Evolutionary conservation across 2,888 invertebrate species (phyloP).

Genomic region (Empis livida): DNA sequence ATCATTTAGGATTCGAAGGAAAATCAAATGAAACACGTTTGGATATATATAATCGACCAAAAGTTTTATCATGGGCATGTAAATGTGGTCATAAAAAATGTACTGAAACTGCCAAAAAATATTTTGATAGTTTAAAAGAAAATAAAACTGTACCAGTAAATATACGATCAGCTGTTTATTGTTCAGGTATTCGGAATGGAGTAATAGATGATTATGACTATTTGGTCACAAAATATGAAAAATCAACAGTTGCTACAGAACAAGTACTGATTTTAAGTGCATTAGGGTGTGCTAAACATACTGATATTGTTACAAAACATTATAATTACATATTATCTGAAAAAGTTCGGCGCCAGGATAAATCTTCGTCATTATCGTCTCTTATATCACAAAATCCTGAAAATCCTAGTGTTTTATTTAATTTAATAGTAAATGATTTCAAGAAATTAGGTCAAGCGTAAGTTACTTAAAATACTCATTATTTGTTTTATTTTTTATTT

Average conservation of each 20-base stretch:
- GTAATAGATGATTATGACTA: slow-evolving; percentile 47
- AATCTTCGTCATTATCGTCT: slow-evolving; percentile 29
- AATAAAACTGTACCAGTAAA: slow-evolving; percentile 43
- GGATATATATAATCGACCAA: slow-evolving; percentile 44
- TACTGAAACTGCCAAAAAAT: slow-evolving; percentile 32
- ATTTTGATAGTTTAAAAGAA: slow-evolving; percentile 27
- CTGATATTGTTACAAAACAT: slow-evolving; percentile 39
- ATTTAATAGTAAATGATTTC: slow-evolving; percentile 32
- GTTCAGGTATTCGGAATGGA: slow-evolving; percentile 56
- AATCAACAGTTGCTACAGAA: slow-evolving; percentile 49
- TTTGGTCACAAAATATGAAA: slow-evolving; percentile 47
- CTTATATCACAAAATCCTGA: slow-evolving; percentile 41
- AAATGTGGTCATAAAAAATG: slow-evolving; percentile 47
- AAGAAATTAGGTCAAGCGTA: slow-evolving; percentile 23
- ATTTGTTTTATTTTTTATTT: too few relatives aligned
- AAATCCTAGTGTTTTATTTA: slow-evolving; percentile 41
- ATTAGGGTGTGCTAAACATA: slow-evolving; percentile 52
- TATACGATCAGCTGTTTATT: slow-evolving; percentile 58
- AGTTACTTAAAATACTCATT: slow-evolving; percentile 12
- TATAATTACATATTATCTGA: slow-evolving; percentile 37
- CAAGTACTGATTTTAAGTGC: slow-evolving; percentile 49
- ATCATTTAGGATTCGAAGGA: slow-evolving; percentile 38
- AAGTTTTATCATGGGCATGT: slow-evolving; percentile 51
- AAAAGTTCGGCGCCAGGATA: slow-evolving; percentile 30
- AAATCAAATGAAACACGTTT: slow-evolving; percentile 38